Conservation (phyloP, 2,888 invertebrate genomes). For the Limnephilus rhombicus region DNA sequence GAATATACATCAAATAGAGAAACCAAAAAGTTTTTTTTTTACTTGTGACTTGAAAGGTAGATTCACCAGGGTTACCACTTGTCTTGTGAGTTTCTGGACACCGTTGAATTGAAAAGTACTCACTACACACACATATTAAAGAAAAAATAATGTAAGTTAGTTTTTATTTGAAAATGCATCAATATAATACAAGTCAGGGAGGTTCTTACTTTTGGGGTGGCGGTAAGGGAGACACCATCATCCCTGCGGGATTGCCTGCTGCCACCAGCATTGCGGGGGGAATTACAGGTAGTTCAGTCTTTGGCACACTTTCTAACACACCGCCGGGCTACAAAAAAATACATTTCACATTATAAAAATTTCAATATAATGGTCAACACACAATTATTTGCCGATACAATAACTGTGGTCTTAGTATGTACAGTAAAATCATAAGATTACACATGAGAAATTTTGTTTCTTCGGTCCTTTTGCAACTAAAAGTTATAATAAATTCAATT, state of each 20-base stretch:
- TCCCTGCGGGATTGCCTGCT: slow-evolving; percentile 53
- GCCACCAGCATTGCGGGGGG: slow-evolving; percentile 66
- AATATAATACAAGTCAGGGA: background rate
- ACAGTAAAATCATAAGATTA: too few species aligned
- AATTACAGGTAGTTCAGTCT: slow-evolving; percentile 68
- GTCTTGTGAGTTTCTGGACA: too few species aligned
- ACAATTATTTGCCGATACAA: background rate
- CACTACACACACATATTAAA: too few species aligned
- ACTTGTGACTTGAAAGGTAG: too few species aligned
- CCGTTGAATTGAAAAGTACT: too few species aligned
- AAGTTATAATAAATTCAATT: too few species aligned
- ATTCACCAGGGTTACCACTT: too few species aligned
- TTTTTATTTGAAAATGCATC: background rate
- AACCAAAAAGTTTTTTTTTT: too few species aligned
- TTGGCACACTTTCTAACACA: slow-evolving; percentile 53
- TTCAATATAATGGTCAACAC: background rate
- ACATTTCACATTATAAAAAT: background rate
- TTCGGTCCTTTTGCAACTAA: too few species aligned
- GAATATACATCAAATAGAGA: too few species aligned
- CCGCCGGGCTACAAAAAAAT: background rate
- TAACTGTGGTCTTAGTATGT: background rate
- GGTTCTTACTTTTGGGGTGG: slow-evolving; percentile 62
- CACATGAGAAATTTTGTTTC: too few species aligned
- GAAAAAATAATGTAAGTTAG: too few species aligned
- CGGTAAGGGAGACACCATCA: slow-evolving; percentile 62